phyloP scores from a whole-genome alignment of 2,113 vertebrate species.

The Mobula hypostoma region DNA sequence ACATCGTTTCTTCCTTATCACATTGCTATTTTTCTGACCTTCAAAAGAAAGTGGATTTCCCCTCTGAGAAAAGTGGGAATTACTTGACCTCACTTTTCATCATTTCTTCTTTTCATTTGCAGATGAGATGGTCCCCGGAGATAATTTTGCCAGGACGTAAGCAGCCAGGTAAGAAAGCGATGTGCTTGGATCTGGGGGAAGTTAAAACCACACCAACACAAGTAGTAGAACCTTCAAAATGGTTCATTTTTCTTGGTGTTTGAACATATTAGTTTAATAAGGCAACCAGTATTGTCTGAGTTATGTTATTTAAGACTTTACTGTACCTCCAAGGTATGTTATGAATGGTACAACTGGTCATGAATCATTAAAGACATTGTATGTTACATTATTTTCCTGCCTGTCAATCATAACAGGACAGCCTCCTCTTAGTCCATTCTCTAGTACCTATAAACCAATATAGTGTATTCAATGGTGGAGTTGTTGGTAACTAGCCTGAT shows the following conservation, averaged over 20 bases:
- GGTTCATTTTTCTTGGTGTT: neutral
- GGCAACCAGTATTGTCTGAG: neutral
- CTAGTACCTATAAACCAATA: too few relatives aligned
- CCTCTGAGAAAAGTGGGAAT: neutral
- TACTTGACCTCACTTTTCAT: neutral
- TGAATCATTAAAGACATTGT: neutral
- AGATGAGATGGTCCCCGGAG: neutral
- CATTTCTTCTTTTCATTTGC: neutral
- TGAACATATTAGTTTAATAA: neutral
- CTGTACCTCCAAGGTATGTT: neutral
- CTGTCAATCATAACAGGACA: neutral
- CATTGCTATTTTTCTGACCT: too few relatives aligned
- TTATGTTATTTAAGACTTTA: neutral
- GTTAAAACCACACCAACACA: neutral
- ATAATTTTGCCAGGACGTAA: neutral
- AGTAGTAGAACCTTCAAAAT: neutral
- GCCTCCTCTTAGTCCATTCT: too few relatives aligned
- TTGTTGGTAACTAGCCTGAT: too few relatives aligned
- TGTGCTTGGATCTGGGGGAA: neutral
- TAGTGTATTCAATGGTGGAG: too few relatives aligned
- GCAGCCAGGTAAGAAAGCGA: neutral
- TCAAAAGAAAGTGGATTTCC: neutral
- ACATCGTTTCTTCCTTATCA: neutral
- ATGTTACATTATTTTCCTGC: neutral
- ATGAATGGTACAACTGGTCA: neutral